Evolutionary conservation across 2,888 invertebrate genomes (phyloP).

Genomic region (Pollenia angustigena): DNA sequence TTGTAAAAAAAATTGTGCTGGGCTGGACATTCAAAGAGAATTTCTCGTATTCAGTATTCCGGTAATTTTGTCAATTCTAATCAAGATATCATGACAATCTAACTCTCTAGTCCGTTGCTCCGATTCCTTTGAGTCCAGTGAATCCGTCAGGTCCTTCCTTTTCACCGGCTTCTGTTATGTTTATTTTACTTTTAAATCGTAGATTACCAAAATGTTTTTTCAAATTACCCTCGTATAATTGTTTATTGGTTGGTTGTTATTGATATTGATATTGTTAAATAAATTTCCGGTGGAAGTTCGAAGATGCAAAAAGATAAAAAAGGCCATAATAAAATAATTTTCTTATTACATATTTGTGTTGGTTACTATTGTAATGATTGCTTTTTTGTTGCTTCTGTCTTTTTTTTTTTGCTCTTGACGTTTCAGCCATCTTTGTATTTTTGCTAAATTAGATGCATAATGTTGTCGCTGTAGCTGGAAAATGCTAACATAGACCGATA

Average conservation of each 20-base stretch:
- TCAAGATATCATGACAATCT: too few relatives aligned
- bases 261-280: slow-evolving; percentile 56
- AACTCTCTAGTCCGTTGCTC: too few relatives aligned
- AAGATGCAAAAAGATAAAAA: slow-evolving; percentile 49
- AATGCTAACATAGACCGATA: slow-evolving; percentile 44
- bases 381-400: slow-evolving; percentile 21
- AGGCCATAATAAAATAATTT: slow-evolving; percentile 62
- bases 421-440: slow-evolving; percentile 45
- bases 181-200: too few relatives aligned
- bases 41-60: too few relatives aligned
- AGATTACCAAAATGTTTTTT: neutral
- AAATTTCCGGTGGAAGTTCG: slow-evolving; percentile 73
- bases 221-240: slow-evolving; percentile 29
- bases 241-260: slow-evolving; percentile 10
- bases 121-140: too few relatives aligned
- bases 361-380: slow-evolving; percentile 48
- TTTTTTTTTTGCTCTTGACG: neutral
- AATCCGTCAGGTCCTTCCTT: too few relatives aligned
- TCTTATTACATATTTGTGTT: slow-evolving; percentile 48
- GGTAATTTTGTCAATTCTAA: too few relatives aligned
- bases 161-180: too few relatives aligned
- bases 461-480: slow-evolving; percentile 24
- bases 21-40: too few relatives aligned
- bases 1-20: too few relatives aligned
- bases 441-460: slow-evolving; percentile 49